Evolutionary conservation across 2,797 vertebrate species (phyloP).

Genomic region (Diglossa cyanea): DNA sequence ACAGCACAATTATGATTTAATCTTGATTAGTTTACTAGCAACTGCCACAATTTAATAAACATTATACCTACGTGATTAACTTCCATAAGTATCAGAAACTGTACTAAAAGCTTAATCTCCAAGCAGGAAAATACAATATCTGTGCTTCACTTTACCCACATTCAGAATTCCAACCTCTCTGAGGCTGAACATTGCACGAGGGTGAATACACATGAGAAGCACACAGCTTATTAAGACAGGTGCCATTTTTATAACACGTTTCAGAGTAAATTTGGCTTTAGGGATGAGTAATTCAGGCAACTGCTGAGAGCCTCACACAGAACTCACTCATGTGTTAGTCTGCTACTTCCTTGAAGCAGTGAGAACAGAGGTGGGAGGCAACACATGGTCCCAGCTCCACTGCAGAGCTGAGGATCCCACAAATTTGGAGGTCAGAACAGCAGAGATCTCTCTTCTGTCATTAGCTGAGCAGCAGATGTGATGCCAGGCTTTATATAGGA

Average conservation of each 20-base stretch:
- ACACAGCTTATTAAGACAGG: slow-evolving; percentile 48
- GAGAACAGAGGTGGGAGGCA: slow-evolving; percentile 65
- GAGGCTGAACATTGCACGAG: not conserved
- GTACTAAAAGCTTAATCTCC: not conserved
- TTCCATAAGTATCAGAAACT: not conserved
- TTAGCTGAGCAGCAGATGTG: slow-evolving; percentile 30
- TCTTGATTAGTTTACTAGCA: not conserved
- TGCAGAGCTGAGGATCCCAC: not conserved
- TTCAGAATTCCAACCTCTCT: not conserved
- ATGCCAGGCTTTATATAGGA: not conserved
- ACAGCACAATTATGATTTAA: not conserved
- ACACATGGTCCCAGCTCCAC: slow-evolving; percentile 46
- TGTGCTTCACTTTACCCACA: not conserved
- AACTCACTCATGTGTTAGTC: slow-evolving; percentile 59
- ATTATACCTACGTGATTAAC: not conserved
- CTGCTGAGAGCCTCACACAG: slow-evolving; percentile 43
- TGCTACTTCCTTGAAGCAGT: slow-evolving; percentile 52
- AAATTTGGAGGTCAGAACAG: slow-evolving; percentile 29
- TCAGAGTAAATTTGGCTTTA: slow-evolving; percentile 49
- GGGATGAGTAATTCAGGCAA: slow-evolving; percentile 61
- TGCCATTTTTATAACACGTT: slow-evolving; percentile 57
- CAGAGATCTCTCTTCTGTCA: not conserved
- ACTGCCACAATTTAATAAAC: slow-evolving; percentile 7
- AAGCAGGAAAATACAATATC: not conserved
- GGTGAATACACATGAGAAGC: not conserved